phyloP scores from a whole-genome alignment of 64 coral and sea anemone species.

The Stylophora pistillata region DNA sequence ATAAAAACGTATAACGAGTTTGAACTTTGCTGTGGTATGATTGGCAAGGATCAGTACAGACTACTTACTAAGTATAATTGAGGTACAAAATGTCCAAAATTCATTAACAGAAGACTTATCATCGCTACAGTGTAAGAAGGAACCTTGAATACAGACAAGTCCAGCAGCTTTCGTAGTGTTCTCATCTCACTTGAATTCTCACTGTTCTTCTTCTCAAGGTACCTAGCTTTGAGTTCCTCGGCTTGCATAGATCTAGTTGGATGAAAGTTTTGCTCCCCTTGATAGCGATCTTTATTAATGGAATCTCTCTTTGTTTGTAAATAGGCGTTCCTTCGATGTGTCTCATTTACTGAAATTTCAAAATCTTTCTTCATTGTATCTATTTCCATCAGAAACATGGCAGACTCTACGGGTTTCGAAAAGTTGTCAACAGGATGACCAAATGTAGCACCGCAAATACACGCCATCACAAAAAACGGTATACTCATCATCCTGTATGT shows the following conservation, averaged over 20 bases:
- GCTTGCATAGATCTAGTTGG: too few relatives aligned
- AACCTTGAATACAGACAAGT: slow-evolving; percentile 19
- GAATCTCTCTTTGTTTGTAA: neutral
- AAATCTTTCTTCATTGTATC: neutral
- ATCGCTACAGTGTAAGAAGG: neutral
- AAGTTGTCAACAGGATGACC: neutral
- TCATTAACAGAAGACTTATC: neutral
- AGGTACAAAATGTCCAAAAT: slow-evolving; percentile 11
- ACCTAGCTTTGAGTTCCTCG: too few relatives aligned
- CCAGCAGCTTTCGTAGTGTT: slow-evolving; percentile 9
- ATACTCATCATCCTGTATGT: slow-evolving; percentile 10
- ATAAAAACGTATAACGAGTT: too few relatives aligned
- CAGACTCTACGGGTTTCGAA: neutral
- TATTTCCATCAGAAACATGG: neutral
- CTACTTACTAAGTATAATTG: slow-evolving; percentile 3
- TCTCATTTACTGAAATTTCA: neutral
- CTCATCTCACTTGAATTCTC: neutral
- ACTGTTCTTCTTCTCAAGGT: too few relatives aligned
- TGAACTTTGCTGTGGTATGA: too few relatives aligned
- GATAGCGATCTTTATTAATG: too few relatives aligned
- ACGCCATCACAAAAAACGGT: neutral
- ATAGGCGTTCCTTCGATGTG: neutral
- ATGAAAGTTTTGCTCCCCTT: too few relatives aligned
- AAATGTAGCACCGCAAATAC: neutral
- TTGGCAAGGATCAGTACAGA: neutral